A percentile compares a stretch with the other conserved stretches of the same genome.
These are phyloP conservation scores for Auanema freiburgensis DNA, from an alignment of 2,888 invertebrate genomes.

Conservation along the genomic window DNA sequence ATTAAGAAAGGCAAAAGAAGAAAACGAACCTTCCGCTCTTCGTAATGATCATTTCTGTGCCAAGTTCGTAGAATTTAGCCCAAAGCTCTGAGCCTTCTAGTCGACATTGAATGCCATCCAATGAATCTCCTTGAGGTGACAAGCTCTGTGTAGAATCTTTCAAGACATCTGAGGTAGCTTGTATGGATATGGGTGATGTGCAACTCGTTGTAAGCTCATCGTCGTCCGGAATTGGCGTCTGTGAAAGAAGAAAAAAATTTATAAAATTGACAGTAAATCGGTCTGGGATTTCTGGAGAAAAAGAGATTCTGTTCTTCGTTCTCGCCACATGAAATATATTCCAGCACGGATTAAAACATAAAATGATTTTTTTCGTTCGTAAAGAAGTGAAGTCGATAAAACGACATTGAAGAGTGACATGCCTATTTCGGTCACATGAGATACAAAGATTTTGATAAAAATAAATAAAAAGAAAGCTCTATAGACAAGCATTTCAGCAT, in stretches of 20 bases:
- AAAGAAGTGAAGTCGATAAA: no score
- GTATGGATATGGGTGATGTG: neutral
- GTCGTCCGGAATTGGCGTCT: no score
- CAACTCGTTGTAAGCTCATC: neutral
- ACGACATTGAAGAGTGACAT: neutral
- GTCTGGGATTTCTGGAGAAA: neutral
- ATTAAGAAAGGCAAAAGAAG: neutral
- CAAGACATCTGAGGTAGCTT: neutral
- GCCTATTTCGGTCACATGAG: neutral
- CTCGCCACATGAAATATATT: neutral
- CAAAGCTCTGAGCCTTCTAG: conserved; percentile 94
- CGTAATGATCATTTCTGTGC: conserved; percentile 97
- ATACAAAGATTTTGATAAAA: neutral
- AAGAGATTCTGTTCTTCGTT: neutral
- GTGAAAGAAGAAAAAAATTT: no score
- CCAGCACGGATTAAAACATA: neutral
- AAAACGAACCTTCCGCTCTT: conserved; percentile 84
- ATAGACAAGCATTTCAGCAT: no score
- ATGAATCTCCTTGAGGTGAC: conserved; percentile 10
- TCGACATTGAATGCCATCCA: conserved; percentile 76
- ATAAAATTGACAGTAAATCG: neutral
- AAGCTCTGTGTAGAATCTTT: no score
- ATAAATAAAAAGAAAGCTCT: neutral
- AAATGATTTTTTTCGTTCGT: no score
- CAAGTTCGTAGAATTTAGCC: conserved; percentile 85